A percentile compares a stretch with the other conserved stretches of the same genome.
These are phyloP conservation scores for Stylophora pistillata DNA, from an alignment of 64 coral and sea anemone genomes.

Conservation along the genomic window DNA sequence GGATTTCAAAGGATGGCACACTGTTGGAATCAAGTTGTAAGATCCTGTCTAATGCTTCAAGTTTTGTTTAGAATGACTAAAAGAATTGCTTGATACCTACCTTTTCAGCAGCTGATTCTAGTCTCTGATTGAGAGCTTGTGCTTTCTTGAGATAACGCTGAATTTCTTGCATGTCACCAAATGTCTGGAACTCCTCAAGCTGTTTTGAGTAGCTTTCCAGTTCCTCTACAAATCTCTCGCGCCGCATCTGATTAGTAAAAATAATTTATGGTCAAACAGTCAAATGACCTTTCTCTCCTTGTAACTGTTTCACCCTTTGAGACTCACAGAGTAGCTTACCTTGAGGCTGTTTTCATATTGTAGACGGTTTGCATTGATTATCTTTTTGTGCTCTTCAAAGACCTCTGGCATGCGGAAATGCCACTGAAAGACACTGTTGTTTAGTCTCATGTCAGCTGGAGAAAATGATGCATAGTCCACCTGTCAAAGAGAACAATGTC, in stretches of 20 bases:
- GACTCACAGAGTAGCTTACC: conserved; percentile 38
- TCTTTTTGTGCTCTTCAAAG: conserved; percentile 99
- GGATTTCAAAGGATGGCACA: too few species aligned
- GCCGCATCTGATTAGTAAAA: conserved; percentile 70
- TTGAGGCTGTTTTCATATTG: conserved; percentile 99
- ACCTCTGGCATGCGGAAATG: conserved; percentile 99
- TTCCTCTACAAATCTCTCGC: conserved; percentile 96
- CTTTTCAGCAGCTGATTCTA: conserved; percentile 91
- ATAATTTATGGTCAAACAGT: not conserved
- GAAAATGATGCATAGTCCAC: conserved; percentile 99
- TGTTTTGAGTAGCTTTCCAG: conserved; percentile 96
- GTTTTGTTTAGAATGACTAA: not conserved
- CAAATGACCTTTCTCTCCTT: too few species aligned
- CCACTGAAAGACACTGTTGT: conserved; percentile 99
- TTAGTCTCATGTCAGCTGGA: conserved; percentile 97
- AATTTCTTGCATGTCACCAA: conserved; percentile 97
- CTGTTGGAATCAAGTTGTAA: too few species aligned
- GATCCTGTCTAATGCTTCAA: not conserved
- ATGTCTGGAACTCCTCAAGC: conserved; percentile 91
- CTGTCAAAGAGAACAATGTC: conserved; percentile 34
- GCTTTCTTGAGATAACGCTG: conserved; percentile 94
- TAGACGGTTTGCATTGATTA: conserved; percentile 93
- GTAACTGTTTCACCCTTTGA: too few species aligned
- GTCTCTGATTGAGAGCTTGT: conserved; percentile 87
- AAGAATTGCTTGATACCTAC: conserved; percentile 1